Percentiles rank a stretch among this genome's conserved stretches.
Evolutionary conservation across 2,888 invertebrate species (phyloP).

Genomic region (Macrostomum cliftonense): DNA sequence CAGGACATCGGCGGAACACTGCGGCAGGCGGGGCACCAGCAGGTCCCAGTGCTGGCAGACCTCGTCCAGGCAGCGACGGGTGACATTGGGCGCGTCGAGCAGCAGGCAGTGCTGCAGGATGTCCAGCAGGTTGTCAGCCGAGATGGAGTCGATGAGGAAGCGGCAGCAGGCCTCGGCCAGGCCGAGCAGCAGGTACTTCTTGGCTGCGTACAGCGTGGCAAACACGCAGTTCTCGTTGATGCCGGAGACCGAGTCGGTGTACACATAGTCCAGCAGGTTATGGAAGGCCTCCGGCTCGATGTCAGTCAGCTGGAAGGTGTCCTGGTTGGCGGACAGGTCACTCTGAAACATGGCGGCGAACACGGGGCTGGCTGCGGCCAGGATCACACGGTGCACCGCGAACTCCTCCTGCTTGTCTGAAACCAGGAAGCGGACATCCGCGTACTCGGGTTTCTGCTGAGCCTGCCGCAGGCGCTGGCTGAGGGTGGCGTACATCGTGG

Average conservation of each 20-base stretch:
- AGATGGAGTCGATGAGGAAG: neutral
- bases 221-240: neutral
- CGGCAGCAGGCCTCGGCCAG: neutral
- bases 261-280: neutral
- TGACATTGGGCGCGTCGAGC: neutral
- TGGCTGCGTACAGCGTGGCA: conserved; percentile 3
- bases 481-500: too few relatives aligned
- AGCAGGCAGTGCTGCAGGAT: neutral
- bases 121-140: conserved; percentile 1
- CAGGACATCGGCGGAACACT: too few relatives aligned
- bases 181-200: conserved; percentile 4
- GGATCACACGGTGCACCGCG: conserved; percentile 2
- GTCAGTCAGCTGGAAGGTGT: neutral
- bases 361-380: conserved; percentile 4
- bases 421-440: conserved; percentile 1
- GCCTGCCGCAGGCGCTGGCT: too few relatives aligned
- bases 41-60: neutral
- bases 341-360: conserved; percentile 4
- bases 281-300: neutral
- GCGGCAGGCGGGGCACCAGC: neutral
- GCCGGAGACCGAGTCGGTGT: neutral
- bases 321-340: neutral
- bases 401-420: neutral
- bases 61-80: neutral
- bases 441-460: neutral